These are phyloP conservation scores for Naso thynnoides DNA, from an alignment of 2,797 vertebrate species.

Conservation along the genomic window DNA sequence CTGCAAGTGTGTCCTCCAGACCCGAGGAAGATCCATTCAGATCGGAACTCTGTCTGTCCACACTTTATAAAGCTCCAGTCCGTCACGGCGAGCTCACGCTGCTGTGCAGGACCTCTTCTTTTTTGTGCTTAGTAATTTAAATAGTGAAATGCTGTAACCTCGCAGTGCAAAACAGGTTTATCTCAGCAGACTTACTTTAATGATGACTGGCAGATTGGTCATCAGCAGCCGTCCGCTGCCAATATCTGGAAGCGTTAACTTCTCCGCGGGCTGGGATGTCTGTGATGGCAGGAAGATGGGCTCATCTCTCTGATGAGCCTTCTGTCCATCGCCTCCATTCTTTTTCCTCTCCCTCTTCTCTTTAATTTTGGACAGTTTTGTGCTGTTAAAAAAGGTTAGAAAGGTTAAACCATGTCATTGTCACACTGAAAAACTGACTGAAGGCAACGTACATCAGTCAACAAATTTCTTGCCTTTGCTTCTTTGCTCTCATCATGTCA, in stretches of 20 bases:
- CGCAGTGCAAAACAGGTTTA: no score
- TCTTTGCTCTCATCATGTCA: not conserved
- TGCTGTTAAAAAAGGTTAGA: not conserved
- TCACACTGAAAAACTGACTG: not conserved
- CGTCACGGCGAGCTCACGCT: no score
- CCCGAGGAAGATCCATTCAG: no score
- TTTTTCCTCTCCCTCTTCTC: no score
- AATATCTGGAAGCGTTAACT: not conserved
- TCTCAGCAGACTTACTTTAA: not conserved
- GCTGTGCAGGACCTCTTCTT: no score
- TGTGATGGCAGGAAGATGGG: not conserved
- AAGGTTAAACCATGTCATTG: not conserved
- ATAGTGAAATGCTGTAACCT: not conserved
- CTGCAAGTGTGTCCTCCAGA: no score
- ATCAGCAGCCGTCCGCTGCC: not conserved
- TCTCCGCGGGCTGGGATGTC: not conserved
- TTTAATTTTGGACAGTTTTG: not conserved
- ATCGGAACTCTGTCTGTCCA: no score
- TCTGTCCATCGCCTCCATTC: no score
- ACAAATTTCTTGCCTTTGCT: slow-evolving; percentile 9
- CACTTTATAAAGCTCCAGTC: no score
- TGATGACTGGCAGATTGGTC: not conserved
- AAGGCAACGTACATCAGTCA: not conserved
- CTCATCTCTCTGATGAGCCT: not conserved
- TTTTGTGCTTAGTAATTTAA: no score